Conservation (phyloP, 2,113 vertebrate genomes). For the Genyomyrus donnyi region DNA sequence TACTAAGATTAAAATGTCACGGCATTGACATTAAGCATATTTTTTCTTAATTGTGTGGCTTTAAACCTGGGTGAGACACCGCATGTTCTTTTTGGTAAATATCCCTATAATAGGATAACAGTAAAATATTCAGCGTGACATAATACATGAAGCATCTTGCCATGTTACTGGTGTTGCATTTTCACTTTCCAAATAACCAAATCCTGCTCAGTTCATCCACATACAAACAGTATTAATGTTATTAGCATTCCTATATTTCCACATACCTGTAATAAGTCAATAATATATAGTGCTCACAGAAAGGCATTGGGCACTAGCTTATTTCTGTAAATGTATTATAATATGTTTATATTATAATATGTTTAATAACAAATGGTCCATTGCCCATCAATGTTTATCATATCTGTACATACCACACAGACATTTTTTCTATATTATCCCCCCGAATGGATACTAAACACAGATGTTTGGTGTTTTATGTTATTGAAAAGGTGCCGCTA, state of each 20-base stretch:
- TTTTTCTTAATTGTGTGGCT: neutral
- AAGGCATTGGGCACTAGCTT: neutral
- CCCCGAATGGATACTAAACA: neutral
- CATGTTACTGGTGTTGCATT: neutral
- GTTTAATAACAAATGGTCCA: neutral
- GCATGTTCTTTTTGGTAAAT: constrained; percentile 1
- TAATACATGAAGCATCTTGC: neutral
- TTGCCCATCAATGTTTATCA: neutral
- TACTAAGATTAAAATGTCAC: neutral
- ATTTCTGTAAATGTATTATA: neutral
- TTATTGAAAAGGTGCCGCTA: neutral
- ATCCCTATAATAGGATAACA: neutral
- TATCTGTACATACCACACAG: neutral
- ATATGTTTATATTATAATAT: no score
- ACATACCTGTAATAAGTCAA: neutral
- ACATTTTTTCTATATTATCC: neutral
- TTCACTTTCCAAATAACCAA: constrained; percentile 3
- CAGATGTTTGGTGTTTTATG: neutral
- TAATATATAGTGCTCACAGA: neutral
- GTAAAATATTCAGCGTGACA: neutral
- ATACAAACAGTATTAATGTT: neutral
- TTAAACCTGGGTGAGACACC: neutral
- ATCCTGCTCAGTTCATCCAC: neutral
- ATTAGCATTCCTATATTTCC: neutral
- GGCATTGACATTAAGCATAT: constrained; percentile 1